phyloP scores from a whole-genome alignment of 2,888 invertebrate genomes.

The Chrysolina oricalcia region DNA sequence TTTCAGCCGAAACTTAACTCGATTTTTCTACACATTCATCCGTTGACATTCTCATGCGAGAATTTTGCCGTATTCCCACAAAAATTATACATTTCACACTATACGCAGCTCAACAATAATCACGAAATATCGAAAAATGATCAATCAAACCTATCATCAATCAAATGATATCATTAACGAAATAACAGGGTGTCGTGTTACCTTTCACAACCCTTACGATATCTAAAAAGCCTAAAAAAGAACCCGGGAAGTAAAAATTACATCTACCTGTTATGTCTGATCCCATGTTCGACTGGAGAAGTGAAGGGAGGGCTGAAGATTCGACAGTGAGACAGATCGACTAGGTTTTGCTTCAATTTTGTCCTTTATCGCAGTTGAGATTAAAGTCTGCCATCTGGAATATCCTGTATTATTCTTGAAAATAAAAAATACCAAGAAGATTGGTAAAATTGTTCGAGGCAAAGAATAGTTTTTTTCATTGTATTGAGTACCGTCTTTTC shows the following conservation, averaged over 20 bases:
- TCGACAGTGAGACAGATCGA: conserved; percentile 19
- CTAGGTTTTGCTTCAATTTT: not conserved
- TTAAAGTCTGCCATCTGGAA: not conserved
- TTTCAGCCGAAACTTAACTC: not conserved
- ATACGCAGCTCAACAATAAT: conserved; percentile 58
- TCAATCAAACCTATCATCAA: conserved; percentile 64
- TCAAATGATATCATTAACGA: conserved; percentile 63
- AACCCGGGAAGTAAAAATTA: conserved; percentile 38
- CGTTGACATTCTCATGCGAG: conserved; percentile 51
- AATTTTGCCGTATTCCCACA: conserved; percentile 54
- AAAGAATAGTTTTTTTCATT: conserved; percentile 52
- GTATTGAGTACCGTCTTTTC: conserved; percentile 48
- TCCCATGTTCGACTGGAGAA: conserved; percentile 18
- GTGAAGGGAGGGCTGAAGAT: not conserved
- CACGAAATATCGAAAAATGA: conserved; percentile 62
- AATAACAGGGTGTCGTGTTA: conserved; percentile 57
- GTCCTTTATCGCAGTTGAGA: not conserved
- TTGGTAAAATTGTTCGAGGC: conserved; percentile 46
- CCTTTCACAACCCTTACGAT: conserved; percentile 53
- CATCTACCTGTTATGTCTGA: conserved; percentile 44
- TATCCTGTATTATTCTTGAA: conserved; percentile 5
- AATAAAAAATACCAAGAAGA: conserved; percentile 32
- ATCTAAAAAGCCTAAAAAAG: conserved; percentile 47
- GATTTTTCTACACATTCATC: conserved; percentile 20
- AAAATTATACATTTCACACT: conserved; percentile 61